A percentile compares a stretch with the other conserved stretches of the same genome.
phyloP scores from a whole-genome alignment of 2,113 vertebrate species.

The Delphinus delphis region DNA sequence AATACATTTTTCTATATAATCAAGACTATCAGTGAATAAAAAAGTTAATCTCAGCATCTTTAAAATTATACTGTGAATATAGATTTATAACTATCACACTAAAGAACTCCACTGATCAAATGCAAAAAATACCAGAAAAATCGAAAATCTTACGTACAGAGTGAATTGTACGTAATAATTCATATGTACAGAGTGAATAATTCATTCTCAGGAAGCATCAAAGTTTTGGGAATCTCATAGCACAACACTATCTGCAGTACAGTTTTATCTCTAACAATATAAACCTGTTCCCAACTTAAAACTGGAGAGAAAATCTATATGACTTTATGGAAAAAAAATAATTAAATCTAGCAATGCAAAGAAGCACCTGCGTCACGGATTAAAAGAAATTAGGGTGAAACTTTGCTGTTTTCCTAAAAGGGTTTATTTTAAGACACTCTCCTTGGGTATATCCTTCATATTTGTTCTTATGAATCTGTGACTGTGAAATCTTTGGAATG shows the following conservation, averaged over 20 bases:
- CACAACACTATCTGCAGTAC: neutral
- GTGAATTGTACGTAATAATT: neutral
- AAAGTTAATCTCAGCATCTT: conserved; percentile 5
- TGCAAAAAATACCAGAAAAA: neutral
- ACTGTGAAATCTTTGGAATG: neutral
- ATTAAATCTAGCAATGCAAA: conserved; percentile 28
- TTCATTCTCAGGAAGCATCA: neutral
- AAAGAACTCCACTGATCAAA: conserved; percentile 27
- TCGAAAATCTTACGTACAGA: neutral
- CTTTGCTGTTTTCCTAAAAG: neutral
- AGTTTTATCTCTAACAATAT: conserved; percentile 1
- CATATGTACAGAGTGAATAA: too few species aligned
- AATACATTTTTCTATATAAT: conserved; percentile 1
- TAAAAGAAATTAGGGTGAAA: neutral
- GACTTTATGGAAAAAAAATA: neutral
- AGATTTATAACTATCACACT: neutral
- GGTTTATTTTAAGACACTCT: neutral
- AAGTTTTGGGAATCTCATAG: neutral
- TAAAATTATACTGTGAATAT: conserved; percentile 13
- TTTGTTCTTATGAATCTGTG: neutral
- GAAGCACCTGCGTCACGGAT: neutral
- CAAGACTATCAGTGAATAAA: neutral
- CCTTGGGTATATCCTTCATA: neutral
- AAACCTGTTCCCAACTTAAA: neutral
- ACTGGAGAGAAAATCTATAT: neutral